A percentile compares a stretch with the other conserved stretches of the same genome.
These are phyloP conservation scores for Metalampra italica DNA, from an alignment of 2,888 invertebrate species.

Conservation along the genomic window DNA sequence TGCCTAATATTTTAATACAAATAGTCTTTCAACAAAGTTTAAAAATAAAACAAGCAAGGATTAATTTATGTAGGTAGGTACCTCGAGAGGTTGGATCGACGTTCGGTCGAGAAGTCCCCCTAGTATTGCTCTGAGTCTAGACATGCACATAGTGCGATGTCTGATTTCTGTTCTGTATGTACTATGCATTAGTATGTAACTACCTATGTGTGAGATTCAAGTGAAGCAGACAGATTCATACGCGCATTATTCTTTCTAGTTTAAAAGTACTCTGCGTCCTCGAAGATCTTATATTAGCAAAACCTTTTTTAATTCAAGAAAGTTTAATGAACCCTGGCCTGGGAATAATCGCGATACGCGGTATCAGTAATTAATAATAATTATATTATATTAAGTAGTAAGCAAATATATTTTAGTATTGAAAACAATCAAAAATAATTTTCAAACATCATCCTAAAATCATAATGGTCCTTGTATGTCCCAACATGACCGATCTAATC, in stretches of 20 bases:
- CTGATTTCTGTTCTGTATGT: conserved; percentile 34
- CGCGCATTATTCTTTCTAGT: conserved; percentile 1
- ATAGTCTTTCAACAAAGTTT: not conserved
- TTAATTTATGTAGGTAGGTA: conserved; percentile 56
- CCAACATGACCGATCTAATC: too few relatives aligned
- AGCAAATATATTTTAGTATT: too few relatives aligned
- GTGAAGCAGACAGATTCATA: not conserved
- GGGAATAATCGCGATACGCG: too few relatives aligned
- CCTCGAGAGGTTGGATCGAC: conserved; percentile 34
- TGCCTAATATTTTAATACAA: not conserved
- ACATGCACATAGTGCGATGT: conserved; percentile 31
- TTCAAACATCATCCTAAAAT: too few relatives aligned
- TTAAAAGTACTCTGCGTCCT: not conserved
- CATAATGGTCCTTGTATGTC: too few relatives aligned
- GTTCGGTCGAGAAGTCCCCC: conserved; percentile 33
- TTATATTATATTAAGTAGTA: too few relatives aligned
- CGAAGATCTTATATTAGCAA: too few relatives aligned
- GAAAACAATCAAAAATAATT: too few relatives aligned
- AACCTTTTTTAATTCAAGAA: too few relatives aligned
- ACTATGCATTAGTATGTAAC: conserved; percentile 13
- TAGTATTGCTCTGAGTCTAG: conserved; percentile 46
- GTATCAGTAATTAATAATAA: too few relatives aligned
- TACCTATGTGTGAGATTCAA: too few relatives aligned
- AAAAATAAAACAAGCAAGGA: conserved; percentile 42
- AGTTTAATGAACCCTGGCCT: too few relatives aligned